Evolutionary conservation across 2,888 invertebrate genomes (phyloP), one percentile per base, ranked within the genome.

Genomic region (Lithophane socia): DNA sequence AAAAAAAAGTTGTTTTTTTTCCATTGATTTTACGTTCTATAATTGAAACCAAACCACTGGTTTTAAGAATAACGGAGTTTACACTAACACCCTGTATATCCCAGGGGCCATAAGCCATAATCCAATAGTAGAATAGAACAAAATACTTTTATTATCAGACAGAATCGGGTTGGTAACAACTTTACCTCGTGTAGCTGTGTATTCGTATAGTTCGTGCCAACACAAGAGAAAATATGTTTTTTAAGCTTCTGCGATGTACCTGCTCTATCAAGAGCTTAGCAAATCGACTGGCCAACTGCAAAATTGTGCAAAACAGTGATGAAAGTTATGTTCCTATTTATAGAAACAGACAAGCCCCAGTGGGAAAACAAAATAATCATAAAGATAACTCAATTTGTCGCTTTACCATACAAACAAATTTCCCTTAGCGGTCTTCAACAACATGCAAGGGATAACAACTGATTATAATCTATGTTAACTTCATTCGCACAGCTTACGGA

Each of bases 361-460:
- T 54, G 9, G 58, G 70, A 42, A 71, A 82, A 71, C 61, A 60
- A 64, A 71, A 69, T 70, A 63, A 76, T 77, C 58, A 37, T 58
- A 1, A 1, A 67, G 66, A 85, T 64, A 85, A 47, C 64, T 77
- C 60, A 77, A 83, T 83, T 83, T 74, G 73, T 83, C 61, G 56
- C 13, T 61, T 61, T 13, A 65, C n/a, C 54, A 58, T 54, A 21
- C 29, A 58, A 77, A 86, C 86, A 47, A 68, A 83, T 86, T 76
- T 69, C 58, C 56, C 18, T 67, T 68, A 60, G 16, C 10, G 58
- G 61, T 56, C 42, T 47, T 29, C 29, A 60, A 63, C 54, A 29
- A 37, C 61, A 67, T 54, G 44, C 21, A 54, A 44, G 29, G 42
- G 37, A 83, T 72, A 78, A 79, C 73, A 83, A 83, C 56, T 83